Evolutionary conservation across 2,888 invertebrate species (phyloP).

Genomic region (Agrotis clavis): DNA sequence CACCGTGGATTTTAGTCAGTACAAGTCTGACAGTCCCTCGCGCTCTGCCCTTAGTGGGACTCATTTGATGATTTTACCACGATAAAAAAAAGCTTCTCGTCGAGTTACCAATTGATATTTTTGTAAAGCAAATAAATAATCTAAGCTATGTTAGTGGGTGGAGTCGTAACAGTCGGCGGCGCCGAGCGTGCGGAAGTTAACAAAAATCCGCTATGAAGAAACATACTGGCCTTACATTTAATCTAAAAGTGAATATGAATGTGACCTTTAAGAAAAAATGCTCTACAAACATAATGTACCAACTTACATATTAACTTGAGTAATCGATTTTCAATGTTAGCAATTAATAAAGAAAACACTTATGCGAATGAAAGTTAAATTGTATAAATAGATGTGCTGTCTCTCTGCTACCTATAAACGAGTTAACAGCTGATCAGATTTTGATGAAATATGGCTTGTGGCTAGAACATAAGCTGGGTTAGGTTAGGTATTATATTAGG

Average conservation of each 20-base stretch:
- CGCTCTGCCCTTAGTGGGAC: too few species aligned
- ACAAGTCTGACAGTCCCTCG: too few species aligned
- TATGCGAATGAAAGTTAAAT: neutral
- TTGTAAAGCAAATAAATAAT: neutral
- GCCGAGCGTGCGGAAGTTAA: constrained; percentile 68
- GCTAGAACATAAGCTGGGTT: neutral
- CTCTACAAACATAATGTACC: constrained; percentile 49
- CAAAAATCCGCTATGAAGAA: constrained; percentile 71
- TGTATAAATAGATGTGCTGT: neutral
- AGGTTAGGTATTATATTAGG: neutral
- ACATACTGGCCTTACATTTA: constrained; percentile 68
- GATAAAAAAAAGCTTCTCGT: too few species aligned
- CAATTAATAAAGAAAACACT: constrained; percentile 28
- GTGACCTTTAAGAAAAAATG: constrained; percentile 63
- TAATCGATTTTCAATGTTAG: constrained; percentile 45
- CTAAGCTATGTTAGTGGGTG: constrained; percentile 42
- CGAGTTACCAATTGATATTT: too few species aligned
- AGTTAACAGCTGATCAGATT: neutral
- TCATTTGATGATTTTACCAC: too few species aligned
- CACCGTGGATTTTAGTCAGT: too few species aligned
- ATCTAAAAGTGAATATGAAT: constrained; percentile 66
- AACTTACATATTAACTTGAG: constrained; percentile 32
- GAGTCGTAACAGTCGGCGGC: constrained; percentile 46
- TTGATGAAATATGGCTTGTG: neutral
- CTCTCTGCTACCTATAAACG: neutral